Evolutionary conservation across 2,888 invertebrate genomes (phyloP).

Genomic region (Scrobipalpa costella): DNA sequence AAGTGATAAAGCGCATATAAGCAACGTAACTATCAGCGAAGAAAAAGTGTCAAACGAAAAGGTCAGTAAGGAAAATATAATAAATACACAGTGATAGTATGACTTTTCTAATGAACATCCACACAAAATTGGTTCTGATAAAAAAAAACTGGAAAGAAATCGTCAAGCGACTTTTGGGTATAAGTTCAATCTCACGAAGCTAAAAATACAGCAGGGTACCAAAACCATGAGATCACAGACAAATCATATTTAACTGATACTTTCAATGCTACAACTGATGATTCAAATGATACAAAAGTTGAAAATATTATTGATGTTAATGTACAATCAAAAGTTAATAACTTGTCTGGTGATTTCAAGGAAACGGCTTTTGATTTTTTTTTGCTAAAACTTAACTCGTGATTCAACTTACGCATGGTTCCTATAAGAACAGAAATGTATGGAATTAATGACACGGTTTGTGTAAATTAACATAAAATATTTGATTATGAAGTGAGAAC

Average conservation of each 20-base stretch:
- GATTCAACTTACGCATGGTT: slow-evolving; percentile 79
- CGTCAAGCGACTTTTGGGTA: slow-evolving; percentile 56
- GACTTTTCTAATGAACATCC: slow-evolving; percentile 35
- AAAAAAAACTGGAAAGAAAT: slow-evolving; percentile 42
- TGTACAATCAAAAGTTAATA: not conserved
- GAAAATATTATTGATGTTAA: not conserved
- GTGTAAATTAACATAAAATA: slow-evolving; percentile 25
- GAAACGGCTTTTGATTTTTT: not conserved
- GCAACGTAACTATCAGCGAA: too few relatives aligned
- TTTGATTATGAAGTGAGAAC: not conserved
- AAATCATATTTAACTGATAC: not conserved
- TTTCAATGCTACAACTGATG: not conserved
- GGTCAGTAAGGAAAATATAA: slow-evolving; percentile 9
- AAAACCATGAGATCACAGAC: slow-evolving; percentile 10
- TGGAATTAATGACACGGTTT: slow-evolving; percentile 45
- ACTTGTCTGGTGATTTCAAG: not conserved
- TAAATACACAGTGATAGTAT: slow-evolving; percentile 42
- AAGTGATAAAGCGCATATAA: not conserved
- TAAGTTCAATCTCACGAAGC: slow-evolving; percentile 45
- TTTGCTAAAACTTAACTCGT: slow-evolving; percentile 59
- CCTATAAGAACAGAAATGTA: slow-evolving; percentile 77
- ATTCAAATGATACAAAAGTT: not conserved
- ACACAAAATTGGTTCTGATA: slow-evolving; percentile 30
- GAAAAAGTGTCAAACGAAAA: not conserved
- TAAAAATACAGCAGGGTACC: slow-evolving; percentile 64